phyloP scores from a whole-genome alignment of 1,140 invertebrate species.

The Steinernema khuongi region DNA sequence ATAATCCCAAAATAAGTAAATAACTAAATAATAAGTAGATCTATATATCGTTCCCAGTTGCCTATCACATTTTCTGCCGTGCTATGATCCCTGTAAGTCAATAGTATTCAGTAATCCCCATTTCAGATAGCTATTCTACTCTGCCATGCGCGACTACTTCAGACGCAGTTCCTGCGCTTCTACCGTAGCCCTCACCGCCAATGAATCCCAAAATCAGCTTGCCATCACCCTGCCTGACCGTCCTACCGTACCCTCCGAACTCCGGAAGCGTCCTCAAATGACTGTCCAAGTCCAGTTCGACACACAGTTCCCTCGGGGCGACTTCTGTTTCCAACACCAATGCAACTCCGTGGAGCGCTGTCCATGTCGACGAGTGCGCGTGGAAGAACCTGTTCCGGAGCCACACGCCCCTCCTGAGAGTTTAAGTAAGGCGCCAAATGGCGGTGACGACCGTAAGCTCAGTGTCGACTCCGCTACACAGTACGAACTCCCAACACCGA shows the following conservation, averaged over 20 bases:
- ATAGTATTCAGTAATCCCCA: too few species aligned
- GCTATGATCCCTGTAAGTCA: too few species aligned
- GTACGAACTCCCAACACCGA: slow-evolving; percentile 1
- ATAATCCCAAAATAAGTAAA: too few species aligned
- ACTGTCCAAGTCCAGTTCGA: not conserved
- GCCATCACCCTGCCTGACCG: not conserved
- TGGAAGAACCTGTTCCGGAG: slow-evolving; percentile 8
- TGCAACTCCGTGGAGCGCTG: not conserved
- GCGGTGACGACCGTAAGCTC: not conserved
- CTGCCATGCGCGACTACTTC: not conserved
- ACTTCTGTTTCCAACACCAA: not conserved
- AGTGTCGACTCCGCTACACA: slow-evolving; percentile 9
- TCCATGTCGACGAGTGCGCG: not conserved
- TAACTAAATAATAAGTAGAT: too few species aligned
- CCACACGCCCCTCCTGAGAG: not conserved
- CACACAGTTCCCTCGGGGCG: not conserved
- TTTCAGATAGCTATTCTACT: not conserved
- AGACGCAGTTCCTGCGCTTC: not conserved
- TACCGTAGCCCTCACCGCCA: not conserved
- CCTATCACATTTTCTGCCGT: too few species aligned
- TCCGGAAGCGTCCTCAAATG: too few species aligned
- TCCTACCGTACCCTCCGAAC: too few species aligned
- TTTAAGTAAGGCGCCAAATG: not conserved
- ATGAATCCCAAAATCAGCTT: not conserved
- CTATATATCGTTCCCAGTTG: too few species aligned